Conservation (phyloP, 2,797 vertebrate species). For the Garrulus glandarius region DNA sequence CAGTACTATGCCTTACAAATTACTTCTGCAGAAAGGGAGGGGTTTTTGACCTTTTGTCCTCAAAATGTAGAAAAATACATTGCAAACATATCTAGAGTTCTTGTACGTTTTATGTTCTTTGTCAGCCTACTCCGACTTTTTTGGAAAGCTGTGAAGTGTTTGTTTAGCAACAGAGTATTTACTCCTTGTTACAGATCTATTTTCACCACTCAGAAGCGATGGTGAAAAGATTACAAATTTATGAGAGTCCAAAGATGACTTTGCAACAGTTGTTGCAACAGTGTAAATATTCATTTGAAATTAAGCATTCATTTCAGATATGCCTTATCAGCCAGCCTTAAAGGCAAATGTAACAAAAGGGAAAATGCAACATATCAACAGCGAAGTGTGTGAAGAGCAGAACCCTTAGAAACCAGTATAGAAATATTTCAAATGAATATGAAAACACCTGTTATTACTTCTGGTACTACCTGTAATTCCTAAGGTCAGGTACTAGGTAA, state of each 20-base stretch:
- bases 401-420: background rate
- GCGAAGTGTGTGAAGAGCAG: background rate
- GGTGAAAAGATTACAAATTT: background rate
- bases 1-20: background rate
- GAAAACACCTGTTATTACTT: background rate
- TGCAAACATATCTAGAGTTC: background rate
- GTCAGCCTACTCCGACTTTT: background rate
- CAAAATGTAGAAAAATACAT: background rate
- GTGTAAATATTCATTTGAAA: background rate
- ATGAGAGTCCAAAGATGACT: constrained; percentile 8
- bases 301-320: background rate
- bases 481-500: background rate
- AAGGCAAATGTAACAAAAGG: background rate
- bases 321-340: background rate
- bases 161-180: constrained; percentile 19
- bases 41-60: background rate
- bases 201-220: background rate
- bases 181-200: background rate
- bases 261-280: background rate
- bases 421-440: background rate
- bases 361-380: background rate
- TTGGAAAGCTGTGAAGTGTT: background rate
- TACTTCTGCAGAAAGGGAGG: background rate
- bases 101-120: background rate
- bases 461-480: background rate